These are phyloP conservation scores for Panulirus ornatus DNA, from an alignment of 1,140 invertebrate species.

Conservation along the genomic window DNA sequence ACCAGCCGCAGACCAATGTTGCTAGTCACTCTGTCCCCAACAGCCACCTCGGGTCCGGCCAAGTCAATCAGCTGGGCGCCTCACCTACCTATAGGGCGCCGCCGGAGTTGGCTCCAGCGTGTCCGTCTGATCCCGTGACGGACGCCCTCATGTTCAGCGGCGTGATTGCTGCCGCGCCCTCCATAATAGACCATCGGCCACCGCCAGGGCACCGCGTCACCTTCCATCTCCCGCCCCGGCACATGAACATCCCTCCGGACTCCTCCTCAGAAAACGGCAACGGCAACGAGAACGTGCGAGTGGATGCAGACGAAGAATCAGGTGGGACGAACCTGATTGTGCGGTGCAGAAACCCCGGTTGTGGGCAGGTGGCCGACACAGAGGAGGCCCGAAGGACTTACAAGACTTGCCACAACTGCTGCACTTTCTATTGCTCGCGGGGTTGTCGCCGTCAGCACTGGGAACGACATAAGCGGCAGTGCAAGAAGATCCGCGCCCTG, in stretches of 20 bases:
- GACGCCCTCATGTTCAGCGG: conserved; percentile 40
- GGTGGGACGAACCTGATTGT: conserved; percentile 32
- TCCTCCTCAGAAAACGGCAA: conserved; percentile 74
- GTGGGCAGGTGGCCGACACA: conserved; percentile 77
- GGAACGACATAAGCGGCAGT: conserved; percentile 93
- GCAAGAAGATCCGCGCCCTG: conserved; percentile 89
- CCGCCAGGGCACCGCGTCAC: conserved; percentile 50
- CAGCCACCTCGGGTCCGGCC: conserved; percentile 42
- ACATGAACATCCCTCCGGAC: conserved; percentile 72
- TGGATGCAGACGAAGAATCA: conserved; percentile 63
- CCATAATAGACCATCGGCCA: conserved; percentile 17
- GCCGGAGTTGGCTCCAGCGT: conserved; percentile 36
- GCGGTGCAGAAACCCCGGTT: conserved; percentile 76
- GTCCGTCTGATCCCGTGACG: conserved; percentile 34
- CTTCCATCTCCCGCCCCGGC: conserved; percentile 63
- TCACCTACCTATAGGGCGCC: conserved; percentile 44
- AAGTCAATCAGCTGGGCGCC: conserved; percentile 72
- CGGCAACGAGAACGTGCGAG: conserved; percentile 70
- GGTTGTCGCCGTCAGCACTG: conserved; percentile 91
- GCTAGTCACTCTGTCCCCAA: conserved; percentile 53
- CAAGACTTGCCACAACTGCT: conserved; percentile 96
- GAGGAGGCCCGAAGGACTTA: conserved; percentile 81
- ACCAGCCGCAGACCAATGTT: conserved; percentile 30
- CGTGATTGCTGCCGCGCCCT: conserved; percentile 45
- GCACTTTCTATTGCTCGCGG: conserved; percentile 85